These are phyloP conservation scores for Halictus rubicundus DNA, from an alignment of 1,140 invertebrate genomes.

Conservation along the genomic window DNA sequence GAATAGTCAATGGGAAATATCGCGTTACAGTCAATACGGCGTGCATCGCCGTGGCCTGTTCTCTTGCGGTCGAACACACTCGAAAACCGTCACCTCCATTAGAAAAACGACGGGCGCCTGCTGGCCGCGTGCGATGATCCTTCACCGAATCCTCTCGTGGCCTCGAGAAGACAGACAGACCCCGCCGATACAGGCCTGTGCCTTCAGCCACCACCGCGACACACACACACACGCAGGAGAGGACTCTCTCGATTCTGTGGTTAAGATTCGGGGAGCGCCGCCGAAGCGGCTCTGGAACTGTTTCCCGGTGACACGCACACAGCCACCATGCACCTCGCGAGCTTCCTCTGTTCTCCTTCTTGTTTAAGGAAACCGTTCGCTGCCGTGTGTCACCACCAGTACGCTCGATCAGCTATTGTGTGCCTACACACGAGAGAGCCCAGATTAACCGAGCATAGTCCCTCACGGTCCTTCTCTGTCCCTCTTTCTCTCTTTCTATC, in stretches of 20 bases:
- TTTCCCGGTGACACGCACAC: slow-evolving; percentile 35
- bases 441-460: slow-evolving; percentile 1
- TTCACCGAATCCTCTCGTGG: slow-evolving; percentile 12
- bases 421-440: slow-evolving; percentile 36
- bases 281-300: slow-evolving; percentile 38
- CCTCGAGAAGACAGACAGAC: slow-evolving; percentile 10
- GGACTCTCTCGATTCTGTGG: slow-evolving; percentile 42
- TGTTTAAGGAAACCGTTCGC: slow-evolving; percentile 35
- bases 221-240: too few species aligned
- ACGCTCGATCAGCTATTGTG: slow-evolving; percentile 40
- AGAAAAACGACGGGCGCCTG: slow-evolving; percentile 5
- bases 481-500: too few species aligned
- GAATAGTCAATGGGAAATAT: slow-evolving; percentile 45
- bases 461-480: neutral
- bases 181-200: slow-evolving; percentile 12
- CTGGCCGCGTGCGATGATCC: slow-evolving; percentile 48
- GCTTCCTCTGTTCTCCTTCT: slow-evolving; percentile 33
- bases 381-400: slow-evolving; percentile 46
- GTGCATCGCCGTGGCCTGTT: slow-evolving; percentile 55
- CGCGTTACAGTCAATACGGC: slow-evolving; percentile 53
- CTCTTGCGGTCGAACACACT: slow-evolving; percentile 28
- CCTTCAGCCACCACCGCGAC: slow-evolving; percentile 14
- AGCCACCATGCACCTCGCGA: slow-evolving; percentile 34
- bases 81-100: slow-evolving; percentile 47
- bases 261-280: slow-evolving; percentile 48